Evolutionary conservation across 2,888 invertebrate species (phyloP).

Genomic region (Cactoblastis cactorum): DNA sequence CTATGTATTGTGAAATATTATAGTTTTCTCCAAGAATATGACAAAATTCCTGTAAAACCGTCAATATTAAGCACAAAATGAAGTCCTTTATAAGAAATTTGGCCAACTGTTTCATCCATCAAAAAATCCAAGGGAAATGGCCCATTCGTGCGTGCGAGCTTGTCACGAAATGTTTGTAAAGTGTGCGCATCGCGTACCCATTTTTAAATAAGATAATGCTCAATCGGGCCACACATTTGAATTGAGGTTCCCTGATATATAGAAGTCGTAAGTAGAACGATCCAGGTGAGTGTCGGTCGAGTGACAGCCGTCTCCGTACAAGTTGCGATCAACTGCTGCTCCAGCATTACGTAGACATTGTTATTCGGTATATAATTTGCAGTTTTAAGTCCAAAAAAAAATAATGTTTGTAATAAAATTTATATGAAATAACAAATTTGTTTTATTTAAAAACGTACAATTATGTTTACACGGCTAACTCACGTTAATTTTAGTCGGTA

Average conservation of each 20-base stretch:
- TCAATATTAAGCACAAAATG: slow-evolving; percentile 19
- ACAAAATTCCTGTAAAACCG: slow-evolving; percentile 18
- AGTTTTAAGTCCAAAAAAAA: slow-evolving; percentile 67
- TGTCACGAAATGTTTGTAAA: not conserved
- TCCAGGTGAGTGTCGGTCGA: not conserved
- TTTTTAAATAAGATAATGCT: not conserved
- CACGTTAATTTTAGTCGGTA: too few species aligned
- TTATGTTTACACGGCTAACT: too few species aligned
- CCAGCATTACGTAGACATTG: slow-evolving; percentile 59
- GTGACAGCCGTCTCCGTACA: slow-evolving; percentile 52
- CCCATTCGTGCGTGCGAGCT: not conserved
- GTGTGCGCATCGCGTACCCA: not conserved
- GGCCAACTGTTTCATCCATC: not conserved
- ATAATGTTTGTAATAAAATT: slow-evolving; percentile 77
- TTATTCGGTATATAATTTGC: slow-evolving; percentile 73
- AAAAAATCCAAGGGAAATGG: not conserved
- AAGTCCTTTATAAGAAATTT: not conserved
- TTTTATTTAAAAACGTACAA: slow-evolving; percentile 46
- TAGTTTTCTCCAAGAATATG: slow-evolving; percentile 30
- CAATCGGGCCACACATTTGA: not conserved
- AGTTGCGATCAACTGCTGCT: slow-evolving; percentile 53
- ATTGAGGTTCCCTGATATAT: slow-evolving; percentile 6
- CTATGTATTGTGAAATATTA: slow-evolving; percentile 27
- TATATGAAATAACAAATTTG: slow-evolving; percentile 55
- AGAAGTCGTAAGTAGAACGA: slow-evolving; percentile 10